These are phyloP conservation scores for Gymnothorax reevesii DNA, from an alignment of 2,797 vertebrate genomes.

Conservation along the genomic window DNA sequence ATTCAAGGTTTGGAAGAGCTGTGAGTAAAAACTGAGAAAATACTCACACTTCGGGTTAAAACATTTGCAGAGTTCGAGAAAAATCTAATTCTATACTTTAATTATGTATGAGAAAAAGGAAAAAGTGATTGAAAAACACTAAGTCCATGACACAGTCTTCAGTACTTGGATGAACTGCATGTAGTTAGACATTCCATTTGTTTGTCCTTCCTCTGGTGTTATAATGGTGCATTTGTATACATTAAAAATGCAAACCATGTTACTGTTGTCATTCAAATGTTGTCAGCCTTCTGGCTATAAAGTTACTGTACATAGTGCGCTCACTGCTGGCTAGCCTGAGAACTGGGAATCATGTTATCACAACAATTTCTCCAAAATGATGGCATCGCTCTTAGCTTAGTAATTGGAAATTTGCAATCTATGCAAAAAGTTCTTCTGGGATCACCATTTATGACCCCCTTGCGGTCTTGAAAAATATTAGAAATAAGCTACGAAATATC, in stretches of 20 bases:
- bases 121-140: too few relatives aligned
- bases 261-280: background rate
- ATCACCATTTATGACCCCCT: too few relatives aligned
- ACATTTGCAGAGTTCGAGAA: too few relatives aligned
- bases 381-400: background rate
- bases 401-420: background rate
- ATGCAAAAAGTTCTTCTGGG: too few relatives aligned
- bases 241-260: background rate
- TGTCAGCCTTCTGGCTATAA: background rate
- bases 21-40: too few relatives aligned
- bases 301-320: background rate
- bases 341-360: background rate
- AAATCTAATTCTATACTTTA: too few relatives aligned
- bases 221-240: background rate
- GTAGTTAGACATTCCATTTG: background rate
- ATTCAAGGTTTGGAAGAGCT: background rate
- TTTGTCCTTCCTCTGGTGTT: background rate
- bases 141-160: too few relatives aligned
- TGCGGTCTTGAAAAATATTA: too few relatives aligned
- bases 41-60: too few relatives aligned
- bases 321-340: background rate
- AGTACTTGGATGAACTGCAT: background rate
- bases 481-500: too few relatives aligned
- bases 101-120: too few relatives aligned
- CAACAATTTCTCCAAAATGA: background rate